Conservation (phyloP, 2,797 vertebrate species). For the Amblyopsis hoosieri region DNA sequence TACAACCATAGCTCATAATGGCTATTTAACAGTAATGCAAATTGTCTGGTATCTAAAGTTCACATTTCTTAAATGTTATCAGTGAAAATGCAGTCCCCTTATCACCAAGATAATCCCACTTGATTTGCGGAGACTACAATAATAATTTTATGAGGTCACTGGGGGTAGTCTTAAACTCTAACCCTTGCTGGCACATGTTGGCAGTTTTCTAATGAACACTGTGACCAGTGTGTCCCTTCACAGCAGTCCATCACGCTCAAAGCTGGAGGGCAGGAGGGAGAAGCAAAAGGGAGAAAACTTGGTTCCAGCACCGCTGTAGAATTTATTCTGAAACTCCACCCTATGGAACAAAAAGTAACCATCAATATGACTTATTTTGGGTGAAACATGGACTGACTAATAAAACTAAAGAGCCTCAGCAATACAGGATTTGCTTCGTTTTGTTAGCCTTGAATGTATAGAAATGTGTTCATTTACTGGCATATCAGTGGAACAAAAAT, state of each 20-base stretch:
- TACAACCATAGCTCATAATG: not conserved
- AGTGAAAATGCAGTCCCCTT: not conserved
- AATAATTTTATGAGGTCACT: slow-evolving; percentile 20
- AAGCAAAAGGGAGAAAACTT: slow-evolving; percentile 95
- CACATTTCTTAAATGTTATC: not conserved
- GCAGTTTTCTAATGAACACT: slow-evolving; percentile 22
- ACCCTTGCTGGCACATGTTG: slow-evolving; percentile 24
- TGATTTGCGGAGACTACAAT: not conserved
- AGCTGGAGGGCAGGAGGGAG: slow-evolving; percentile 78
- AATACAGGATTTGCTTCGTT: too few relatives aligned
- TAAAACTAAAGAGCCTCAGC: too few relatives aligned
- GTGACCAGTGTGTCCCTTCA: slow-evolving; percentile 49
- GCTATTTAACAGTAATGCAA: not conserved
- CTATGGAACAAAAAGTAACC: slow-evolving; percentile 66
- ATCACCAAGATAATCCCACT: not conserved
- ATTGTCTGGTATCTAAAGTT: not conserved
- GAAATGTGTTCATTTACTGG: too few relatives aligned
- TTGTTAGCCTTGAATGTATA: too few relatives aligned
- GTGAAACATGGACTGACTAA: too few relatives aligned
- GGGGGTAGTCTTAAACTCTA: slow-evolving; percentile 12
- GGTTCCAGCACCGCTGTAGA: slow-evolving; percentile 90
- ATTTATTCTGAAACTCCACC: slow-evolving; percentile 99
- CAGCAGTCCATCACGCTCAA: slow-evolving; percentile 72
- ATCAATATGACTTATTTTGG: slow-evolving; percentile 6
- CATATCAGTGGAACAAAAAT: too few relatives aligned